These are phyloP conservation scores for Malthinus flaveolus DNA, from an alignment of 2,888 invertebrate genomes.

Conservation along the genomic window DNA sequence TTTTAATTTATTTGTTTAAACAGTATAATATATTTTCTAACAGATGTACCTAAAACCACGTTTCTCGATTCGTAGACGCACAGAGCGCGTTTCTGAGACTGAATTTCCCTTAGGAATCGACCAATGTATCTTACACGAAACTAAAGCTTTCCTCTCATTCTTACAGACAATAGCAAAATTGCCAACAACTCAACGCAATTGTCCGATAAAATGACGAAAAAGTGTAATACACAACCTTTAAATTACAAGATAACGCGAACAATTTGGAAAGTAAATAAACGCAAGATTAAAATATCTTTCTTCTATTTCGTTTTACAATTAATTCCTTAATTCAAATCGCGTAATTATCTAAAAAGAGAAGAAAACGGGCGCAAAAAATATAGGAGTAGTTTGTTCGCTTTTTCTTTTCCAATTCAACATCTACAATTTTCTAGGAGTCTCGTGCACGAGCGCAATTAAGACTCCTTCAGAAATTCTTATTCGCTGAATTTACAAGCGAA, in stretches of 20 bases:
- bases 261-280: not conserved
- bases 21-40: constrained; percentile 19
- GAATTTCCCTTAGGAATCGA: constrained; percentile 30
- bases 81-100: constrained; percentile 29
- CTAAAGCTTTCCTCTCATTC: constrained; percentile 27
- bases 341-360: too few species aligned
- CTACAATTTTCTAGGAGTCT: constrained; percentile 19
- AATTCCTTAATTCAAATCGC: too few species aligned
- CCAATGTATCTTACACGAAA: constrained; percentile 28
- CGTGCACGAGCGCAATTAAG: constrained; percentile 46
- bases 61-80: constrained; percentile 27
- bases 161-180: constrained; percentile 29
- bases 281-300: too few species aligned
- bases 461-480: constrained; percentile 44
- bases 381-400: not conserved
- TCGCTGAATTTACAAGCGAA: constrained; percentile 44
- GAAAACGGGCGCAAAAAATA: too few species aligned
- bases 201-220: constrained; percentile 27
- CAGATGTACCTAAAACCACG: constrained; percentile 26
- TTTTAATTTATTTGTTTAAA: constrained; percentile 23
- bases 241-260: constrained; percentile 7
- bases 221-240: constrained; percentile 18
- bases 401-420: not conserved
- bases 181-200: constrained; percentile 28
- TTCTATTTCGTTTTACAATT: too few species aligned